These are phyloP conservation scores for Dromococcyx pavoninus DNA, from an alignment of 2,797 vertebrate species.

Conservation along the genomic window DNA sequence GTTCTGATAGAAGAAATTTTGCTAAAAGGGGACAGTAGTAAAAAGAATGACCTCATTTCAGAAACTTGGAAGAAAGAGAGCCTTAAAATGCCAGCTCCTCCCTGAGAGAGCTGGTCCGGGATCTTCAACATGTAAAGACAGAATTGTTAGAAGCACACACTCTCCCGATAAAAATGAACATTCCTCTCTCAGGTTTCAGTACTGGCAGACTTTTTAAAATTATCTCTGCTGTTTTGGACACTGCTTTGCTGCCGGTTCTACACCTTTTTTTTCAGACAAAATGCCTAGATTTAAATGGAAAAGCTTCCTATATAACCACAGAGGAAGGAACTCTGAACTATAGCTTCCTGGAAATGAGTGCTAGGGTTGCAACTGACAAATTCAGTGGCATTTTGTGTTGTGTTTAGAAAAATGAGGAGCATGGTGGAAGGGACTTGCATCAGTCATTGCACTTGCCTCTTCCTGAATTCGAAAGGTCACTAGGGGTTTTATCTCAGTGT, in stretches of 20 bases:
- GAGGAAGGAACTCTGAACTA: not conserved
- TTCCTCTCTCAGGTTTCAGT: not conserved
- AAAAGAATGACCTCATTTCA: constrained; percentile 37
- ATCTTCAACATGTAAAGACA: not conserved
- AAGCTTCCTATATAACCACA: not conserved
- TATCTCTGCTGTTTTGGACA: not conserved
- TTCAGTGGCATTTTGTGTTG: not conserved
- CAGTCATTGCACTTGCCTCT: not conserved
- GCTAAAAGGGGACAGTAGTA: not conserved
- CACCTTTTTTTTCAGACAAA: not conserved
- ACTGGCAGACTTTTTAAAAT: not conserved
- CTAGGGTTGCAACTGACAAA: not conserved
- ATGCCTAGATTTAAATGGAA: not conserved
- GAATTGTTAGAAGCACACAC: not conserved
- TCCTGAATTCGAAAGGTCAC: not conserved
- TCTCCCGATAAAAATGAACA: not conserved
- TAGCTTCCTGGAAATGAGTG: not conserved
- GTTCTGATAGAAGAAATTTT: constrained; percentile 8
- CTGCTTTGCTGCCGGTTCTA: not conserved
- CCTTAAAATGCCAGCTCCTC: not conserved
- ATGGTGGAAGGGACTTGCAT: not conserved
- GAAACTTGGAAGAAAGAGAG: not conserved
- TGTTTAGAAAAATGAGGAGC: not conserved
- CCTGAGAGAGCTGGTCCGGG: not conserved
- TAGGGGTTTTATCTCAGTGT: not conserved